These are phyloP conservation scores for Eledona agricola DNA, from an alignment of 2,888 invertebrate genomes.

Conservation along the genomic window DNA sequence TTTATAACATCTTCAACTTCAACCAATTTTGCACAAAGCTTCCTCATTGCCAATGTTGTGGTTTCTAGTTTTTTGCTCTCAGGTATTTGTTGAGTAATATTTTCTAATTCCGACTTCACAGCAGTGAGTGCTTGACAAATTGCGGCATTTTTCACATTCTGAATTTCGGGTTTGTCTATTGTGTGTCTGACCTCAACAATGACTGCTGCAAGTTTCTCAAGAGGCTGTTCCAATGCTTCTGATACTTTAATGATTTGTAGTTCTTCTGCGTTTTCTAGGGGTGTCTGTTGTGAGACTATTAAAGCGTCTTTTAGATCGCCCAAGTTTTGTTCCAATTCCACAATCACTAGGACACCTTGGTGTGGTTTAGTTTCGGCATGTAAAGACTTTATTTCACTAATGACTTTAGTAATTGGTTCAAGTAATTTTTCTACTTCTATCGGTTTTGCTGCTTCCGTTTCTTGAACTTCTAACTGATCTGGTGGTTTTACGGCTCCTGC, in stretches of 20 bases:
- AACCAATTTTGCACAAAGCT: constrained; percentile 27
- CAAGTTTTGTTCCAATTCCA: constrained; percentile 31
- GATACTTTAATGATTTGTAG: constrained; percentile 36
- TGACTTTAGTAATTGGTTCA: too few species aligned
- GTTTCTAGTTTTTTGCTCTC: constrained; percentile 29
- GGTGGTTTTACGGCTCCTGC: background rate
- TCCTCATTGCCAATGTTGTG: constrained; percentile 30
- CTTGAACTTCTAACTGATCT: too few species aligned
- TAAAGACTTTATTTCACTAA: too few species aligned
- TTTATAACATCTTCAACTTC: constrained; percentile 19
- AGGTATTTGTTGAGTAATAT: constrained; percentile 24
- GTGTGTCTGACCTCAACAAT: constrained; percentile 25
- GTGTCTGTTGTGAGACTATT: background rate
- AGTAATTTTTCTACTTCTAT: too few species aligned
- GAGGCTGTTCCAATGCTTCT: constrained; percentile 11
- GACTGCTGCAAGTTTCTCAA: constrained; percentile 13
- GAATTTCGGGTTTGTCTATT: constrained; percentile 33
- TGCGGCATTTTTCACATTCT: constrained; percentile 36
- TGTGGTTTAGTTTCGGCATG: too few species aligned
- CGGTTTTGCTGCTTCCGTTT: too few species aligned
- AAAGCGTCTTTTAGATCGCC: background rate
- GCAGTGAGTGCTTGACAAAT: constrained; percentile 33
- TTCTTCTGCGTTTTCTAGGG: background rate
- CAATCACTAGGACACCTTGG: constrained; percentile 42
- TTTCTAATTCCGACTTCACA: constrained; percentile 33